Conservation (phyloP, 2,797 vertebrate species). For the Podargus strigoides region DNA sequence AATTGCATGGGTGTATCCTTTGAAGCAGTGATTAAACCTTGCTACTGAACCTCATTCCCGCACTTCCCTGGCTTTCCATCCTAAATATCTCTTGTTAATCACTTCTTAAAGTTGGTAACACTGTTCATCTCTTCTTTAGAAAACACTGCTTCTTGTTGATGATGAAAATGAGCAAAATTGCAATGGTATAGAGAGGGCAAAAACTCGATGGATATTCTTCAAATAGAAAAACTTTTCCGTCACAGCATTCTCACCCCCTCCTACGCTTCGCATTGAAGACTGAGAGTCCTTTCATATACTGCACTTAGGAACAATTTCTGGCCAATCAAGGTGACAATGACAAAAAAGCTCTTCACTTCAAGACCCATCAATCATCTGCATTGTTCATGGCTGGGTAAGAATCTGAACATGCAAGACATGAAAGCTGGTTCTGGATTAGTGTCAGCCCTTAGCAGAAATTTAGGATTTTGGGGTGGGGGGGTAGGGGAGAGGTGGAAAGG, state of each 20-base stretch:
- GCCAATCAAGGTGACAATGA: not conserved
- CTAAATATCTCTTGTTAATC: not conserved
- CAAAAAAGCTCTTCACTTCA: not conserved
- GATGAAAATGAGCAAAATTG: not conserved
- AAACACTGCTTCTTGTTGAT: not conserved
- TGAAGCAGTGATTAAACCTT: not conserved
- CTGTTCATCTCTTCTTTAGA: not conserved
- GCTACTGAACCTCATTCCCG: not conserved
- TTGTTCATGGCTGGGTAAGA: not conserved
- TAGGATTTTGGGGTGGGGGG: not conserved
- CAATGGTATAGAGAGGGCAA: not conserved
- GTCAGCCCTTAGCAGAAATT: not conserved
- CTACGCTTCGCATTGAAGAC: not conserved
- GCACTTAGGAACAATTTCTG: not conserved
- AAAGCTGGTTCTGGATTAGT: constrained; percentile 15
- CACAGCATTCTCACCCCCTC: not conserved
- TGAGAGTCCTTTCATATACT: not conserved
- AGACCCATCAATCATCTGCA: not conserved
- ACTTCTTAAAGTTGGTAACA: not conserved
- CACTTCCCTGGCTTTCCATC: not conserved
- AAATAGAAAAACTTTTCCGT: not conserved
- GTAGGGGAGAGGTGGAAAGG: too few relatives aligned
- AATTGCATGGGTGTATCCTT: not conserved
- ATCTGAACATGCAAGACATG: not conserved
- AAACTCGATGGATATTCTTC: not conserved